These are phyloP conservation scores for Yponomeuta cagnagella DNA, from an alignment of 2,888 invertebrate genomes.

Conservation along the genomic window DNA sequence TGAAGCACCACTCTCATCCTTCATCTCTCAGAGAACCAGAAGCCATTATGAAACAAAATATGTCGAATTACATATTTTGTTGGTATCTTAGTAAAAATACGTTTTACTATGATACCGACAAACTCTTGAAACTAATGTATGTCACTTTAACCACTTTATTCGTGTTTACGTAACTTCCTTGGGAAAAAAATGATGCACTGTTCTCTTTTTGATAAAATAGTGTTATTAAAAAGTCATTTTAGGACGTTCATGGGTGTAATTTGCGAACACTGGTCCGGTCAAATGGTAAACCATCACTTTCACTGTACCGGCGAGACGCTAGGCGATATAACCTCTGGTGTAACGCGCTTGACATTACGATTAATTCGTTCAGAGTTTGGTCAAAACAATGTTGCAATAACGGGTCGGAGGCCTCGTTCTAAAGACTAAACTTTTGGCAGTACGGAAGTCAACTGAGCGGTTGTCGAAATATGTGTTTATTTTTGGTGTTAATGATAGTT, in stretches of 20 bases:
- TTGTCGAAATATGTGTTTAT: background rate
- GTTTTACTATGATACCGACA: background rate
- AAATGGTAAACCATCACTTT: conserved; percentile 48
- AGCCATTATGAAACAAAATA: background rate
- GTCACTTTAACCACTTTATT: background rate
- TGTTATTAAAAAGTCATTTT: conserved; percentile 47
- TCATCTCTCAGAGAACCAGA: background rate
- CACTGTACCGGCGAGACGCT: conserved; percentile 35
- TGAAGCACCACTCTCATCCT: background rate
- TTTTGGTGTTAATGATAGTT: background rate
- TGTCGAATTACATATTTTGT: background rate
- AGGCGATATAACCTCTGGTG: conserved; percentile 31
- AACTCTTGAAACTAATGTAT: background rate
- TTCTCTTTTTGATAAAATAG: conserved; percentile 17
- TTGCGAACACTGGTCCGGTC: conserved; percentile 29
- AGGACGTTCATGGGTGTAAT: conserved; percentile 29
- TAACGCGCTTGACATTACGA: conserved; percentile 24
- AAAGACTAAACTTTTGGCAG: background rate
- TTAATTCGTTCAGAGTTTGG: background rate
- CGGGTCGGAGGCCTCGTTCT: background rate
- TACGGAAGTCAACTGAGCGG: background rate
- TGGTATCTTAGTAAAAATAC: background rate
- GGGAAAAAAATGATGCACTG: background rate
- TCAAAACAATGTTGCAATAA: conserved; percentile 1
- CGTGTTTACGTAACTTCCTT: background rate